A percentile compares a stretch with the other conserved stretches of the same genome.
phyloP scores from a whole-genome alignment of 2,113 vertebrate species.

The Psammodynastes pulverulentus region DNA sequence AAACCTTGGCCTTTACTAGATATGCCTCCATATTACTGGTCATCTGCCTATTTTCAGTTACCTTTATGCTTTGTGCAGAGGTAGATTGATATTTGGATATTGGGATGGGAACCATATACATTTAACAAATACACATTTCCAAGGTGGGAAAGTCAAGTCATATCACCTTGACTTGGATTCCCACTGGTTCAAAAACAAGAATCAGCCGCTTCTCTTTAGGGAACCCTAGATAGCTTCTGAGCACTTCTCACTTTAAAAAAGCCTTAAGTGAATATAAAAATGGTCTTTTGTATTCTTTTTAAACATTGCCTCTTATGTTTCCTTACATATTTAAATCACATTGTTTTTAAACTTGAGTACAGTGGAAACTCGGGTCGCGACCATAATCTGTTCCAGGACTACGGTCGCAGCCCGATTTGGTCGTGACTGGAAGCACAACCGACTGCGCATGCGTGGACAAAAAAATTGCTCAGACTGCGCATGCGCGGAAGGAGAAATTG shows the following conservation, averaged over 20 bases:
- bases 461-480: too few relatives aligned
- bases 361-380: too few relatives aligned
- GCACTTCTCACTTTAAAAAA: not conserved
- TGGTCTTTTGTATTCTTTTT: not conserved
- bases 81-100: not conserved
- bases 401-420: too few relatives aligned
- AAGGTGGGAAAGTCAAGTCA: not conserved
- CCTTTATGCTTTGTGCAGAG: accelerated
- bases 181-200: not conserved
- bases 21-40: not conserved
- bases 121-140: not conserved
- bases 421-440: too few relatives aligned
- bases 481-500: too few relatives aligned
- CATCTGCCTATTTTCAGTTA: accelerated
- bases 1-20: not conserved
- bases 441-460: too few relatives aligned
- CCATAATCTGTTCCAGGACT: too few relatives aligned
- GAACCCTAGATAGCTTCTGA: not conserved
- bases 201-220: not conserved
- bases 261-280: not conserved
- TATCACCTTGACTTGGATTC: too few relatives aligned
- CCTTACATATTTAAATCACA: not conserved
- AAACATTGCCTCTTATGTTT: too few relatives aligned
- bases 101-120: too few relatives aligned
- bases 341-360: not conserved